Base-by-base conservation (phyloP, 2,113 vertebrate genomes). In the Vanacampus margaritifer region DNA sequence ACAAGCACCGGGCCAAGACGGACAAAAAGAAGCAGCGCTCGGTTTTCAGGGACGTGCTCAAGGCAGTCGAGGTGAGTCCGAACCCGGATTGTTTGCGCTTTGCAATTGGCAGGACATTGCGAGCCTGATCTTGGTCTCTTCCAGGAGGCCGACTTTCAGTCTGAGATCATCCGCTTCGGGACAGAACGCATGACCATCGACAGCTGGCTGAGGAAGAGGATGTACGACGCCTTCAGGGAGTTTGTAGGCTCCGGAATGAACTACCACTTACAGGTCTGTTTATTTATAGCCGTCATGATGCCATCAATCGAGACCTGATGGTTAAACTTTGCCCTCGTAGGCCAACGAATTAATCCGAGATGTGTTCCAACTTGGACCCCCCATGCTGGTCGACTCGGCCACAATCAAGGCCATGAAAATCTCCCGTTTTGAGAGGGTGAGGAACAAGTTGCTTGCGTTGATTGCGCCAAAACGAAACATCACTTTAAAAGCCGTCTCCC, bases 11-110 rank as follows among this genome's bases (percentile, higher is more conserved):
- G 62, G 96, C 96, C 72, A 99, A 99, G 86, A 95, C 91, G 9
- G 97, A 99, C 86, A 95, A 97, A 90, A 93, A 95, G 78, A 98
- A 95, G 92, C 97, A 99, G 89, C 90, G 96, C 0, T 97, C 97
- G 0, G 96, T 98, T 67, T 99, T 99, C 83, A 92, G 97, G 82
- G 96, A 99, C 0, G 92, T 99, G 19, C 91, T 98, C 0, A 92
- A 93, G 79, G 95, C 95, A 0, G 94, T 99, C 6, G 95, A 98
- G 95, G 97, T 98, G 80, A 75, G 89, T 6, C 51, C 0, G 23
- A 24, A 36, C 0, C 13, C 56, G 13, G 12, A 28, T 36, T 66
- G 1, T 62, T n/a, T 13, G 12, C 39, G 19, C 59, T 41, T 9
- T 14, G 3, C 23, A 32, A 4, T 41, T 62, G 14, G 16, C 16